Percentiles rank a stretch among this genome's conserved stretches.
These are phyloP conservation scores for Leptopilina boulardi DNA, from an alignment of 1,140 invertebrate species.

Conservation along the genomic window DNA sequence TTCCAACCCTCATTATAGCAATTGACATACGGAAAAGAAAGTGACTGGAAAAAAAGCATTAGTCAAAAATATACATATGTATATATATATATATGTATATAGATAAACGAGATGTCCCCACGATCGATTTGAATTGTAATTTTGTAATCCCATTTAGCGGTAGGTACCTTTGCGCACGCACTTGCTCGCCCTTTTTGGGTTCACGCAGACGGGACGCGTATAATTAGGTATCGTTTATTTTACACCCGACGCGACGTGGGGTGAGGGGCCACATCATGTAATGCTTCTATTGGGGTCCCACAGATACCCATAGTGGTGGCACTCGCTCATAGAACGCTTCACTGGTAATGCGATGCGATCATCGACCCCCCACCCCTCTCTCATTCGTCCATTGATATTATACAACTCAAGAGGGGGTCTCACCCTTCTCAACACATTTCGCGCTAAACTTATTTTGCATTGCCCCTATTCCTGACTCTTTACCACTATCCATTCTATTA, in stretches of 20 bases:
- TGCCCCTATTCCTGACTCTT: conserved; percentile 33
- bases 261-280: conserved; percentile 43
- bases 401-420: conserved; percentile 41
- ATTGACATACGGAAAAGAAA: conserved; percentile 14
- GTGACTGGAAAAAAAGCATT: conserved; percentile 47
- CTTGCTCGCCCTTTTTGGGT: conserved; percentile 59
- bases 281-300: conserved; percentile 46
- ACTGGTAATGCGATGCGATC: conserved; percentile 73
- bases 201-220: conserved; percentile 63
- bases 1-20: background rate
- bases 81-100: no score
- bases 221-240: conserved; percentile 75
- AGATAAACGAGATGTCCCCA: conserved; percentile 30
- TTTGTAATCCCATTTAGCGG: conserved; percentile 66
- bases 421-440: conserved; percentile 51
- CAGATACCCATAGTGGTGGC: conserved; percentile 59
- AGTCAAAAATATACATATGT: conserved; percentile 23
- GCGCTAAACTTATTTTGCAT: conserved; percentile 60
- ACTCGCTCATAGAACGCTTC: conserved; percentile 73
- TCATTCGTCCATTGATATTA: conserved; percentile 68
- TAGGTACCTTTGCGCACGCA: conserved; percentile 61
- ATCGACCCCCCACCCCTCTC: conserved; percentile 59
- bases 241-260: conserved; percentile 60
- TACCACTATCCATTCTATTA: background rate
- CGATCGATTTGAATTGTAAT: conserved; percentile 69